These are phyloP conservation scores for Caenorhabditis plicata DNA, from an alignment of 2,888 invertebrate genomes.

Conservation along the genomic window DNA sequence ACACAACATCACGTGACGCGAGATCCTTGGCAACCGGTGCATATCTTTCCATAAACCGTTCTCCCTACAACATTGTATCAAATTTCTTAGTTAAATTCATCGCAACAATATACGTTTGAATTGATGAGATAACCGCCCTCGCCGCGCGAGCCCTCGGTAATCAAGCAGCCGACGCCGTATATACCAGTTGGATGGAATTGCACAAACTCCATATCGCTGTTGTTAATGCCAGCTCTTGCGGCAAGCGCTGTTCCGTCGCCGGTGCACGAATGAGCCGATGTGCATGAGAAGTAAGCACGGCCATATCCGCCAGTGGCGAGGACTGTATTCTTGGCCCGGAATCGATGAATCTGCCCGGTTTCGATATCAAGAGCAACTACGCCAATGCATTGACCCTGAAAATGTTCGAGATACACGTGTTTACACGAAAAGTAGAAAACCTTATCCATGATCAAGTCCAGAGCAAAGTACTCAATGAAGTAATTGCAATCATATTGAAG, in stretches of 20 bases:
- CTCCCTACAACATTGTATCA: too few relatives aligned
- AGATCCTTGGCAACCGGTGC: slow-evolving; percentile 97
- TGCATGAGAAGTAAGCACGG: slow-evolving; percentile 94
- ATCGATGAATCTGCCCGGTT: slow-evolving; percentile 92
- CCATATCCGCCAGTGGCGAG: slow-evolving; percentile 71
- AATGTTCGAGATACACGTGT: too few relatives aligned
- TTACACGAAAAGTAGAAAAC: not conserved
- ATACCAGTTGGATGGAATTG: slow-evolving; percentile 99
- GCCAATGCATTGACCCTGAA: slow-evolving; percentile 69
- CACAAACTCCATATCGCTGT: slow-evolving; percentile 96
- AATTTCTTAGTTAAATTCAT: too few relatives aligned
- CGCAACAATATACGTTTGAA: too few relatives aligned
- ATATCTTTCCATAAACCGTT: slow-evolving; percentile 77
- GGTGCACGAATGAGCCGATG: slow-evolving; percentile 97
- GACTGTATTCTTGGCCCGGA: slow-evolving; percentile 79
- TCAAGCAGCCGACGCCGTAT: slow-evolving; percentile 95
- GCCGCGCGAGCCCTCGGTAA: slow-evolving; percentile 82
- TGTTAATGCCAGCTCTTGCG: slow-evolving; percentile 85
- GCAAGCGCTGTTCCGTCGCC: slow-evolving; percentile 80
- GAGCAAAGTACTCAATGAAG: slow-evolving; percentile 95
- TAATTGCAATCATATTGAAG: slow-evolving; percentile 94
- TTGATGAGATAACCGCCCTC: slow-evolving; percentile 96
- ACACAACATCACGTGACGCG: slow-evolving; percentile 95
- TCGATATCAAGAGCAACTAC: slow-evolving; percentile 90
- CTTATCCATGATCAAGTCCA: slow-evolving; percentile 91